Evolutionary conservation across 2,888 invertebrate species (phyloP).

Genomic region (Drosophila stalkeri): DNA sequence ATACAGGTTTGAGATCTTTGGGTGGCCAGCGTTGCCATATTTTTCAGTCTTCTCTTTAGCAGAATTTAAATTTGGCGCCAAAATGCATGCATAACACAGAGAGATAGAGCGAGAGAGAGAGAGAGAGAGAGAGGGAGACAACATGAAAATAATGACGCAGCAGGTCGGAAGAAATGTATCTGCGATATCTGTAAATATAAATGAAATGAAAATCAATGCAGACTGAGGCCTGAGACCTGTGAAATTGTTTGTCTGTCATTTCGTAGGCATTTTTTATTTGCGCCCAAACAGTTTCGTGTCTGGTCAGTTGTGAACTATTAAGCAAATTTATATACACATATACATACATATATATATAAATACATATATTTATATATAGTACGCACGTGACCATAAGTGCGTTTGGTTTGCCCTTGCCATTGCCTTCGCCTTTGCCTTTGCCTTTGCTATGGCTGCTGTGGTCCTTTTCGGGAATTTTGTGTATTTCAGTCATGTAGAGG

Average conservation of each 20-base stretch:
- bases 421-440: slow-evolving; percentile 11
- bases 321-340: neutral
- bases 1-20: neutral
- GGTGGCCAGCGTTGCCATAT: slow-evolving; percentile 25
- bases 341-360: neutral
- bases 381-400: slow-evolving; percentile 79
- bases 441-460: neutral
- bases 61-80: slow-evolving; percentile 43
- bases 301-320: slow-evolving; percentile 45
- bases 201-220: neutral
- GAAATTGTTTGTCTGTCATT: slow-evolving; percentile 36
- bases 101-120: slow-evolving; percentile 12
- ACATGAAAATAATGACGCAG: slow-evolving; percentile 6
- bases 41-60: slow-evolving; percentile 8
- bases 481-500: slow-evolving; percentile 80
- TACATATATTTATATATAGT: slow-evolving; percentile 2
- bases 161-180: slow-evolving; percentile 4
- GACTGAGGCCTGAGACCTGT: slow-evolving; percentile 8
- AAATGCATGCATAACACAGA: slow-evolving; percentile 41
- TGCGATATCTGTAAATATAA: slow-evolving; percentile 19
- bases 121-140: slow-evolving; percentile 13
- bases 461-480: slow-evolving; percentile 52
- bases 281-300: slow-evolving; percentile 43
- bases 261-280: slow-evolving; percentile 16
- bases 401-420: slow-evolving; percentile 29